Evolutionary conservation across 2,113 vertebrate genomes (phyloP).

Genomic region (Crotalus helleri): DNA sequence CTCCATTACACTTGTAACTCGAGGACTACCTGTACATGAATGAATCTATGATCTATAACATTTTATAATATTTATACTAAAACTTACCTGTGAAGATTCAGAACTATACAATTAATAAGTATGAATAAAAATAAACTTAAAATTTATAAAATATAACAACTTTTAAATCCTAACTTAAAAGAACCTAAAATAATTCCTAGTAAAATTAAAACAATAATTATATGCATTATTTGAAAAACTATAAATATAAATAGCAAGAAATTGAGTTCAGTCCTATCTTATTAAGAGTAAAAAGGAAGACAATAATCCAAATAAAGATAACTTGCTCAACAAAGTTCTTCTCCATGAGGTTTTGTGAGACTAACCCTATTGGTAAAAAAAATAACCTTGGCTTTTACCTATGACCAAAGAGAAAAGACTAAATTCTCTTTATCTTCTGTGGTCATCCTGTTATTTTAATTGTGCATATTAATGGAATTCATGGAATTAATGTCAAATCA

Average conservation of each 20-base stretch:
- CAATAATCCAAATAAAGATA: background rate
- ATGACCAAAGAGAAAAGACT: background rate
- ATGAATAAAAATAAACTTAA: background rate
- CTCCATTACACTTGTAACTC: too few relatives aligned
- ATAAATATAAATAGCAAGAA: background rate
- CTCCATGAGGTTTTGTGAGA: background rate
- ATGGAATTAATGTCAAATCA: background rate
- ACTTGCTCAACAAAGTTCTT: background rate
- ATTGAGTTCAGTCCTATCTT: background rate
- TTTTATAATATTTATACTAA: background rate
- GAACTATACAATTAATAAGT: background rate
- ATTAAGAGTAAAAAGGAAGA: background rate
- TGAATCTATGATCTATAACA: background rate
- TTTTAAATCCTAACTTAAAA: background rate
- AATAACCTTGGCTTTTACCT: background rate
- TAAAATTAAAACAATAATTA: background rate
- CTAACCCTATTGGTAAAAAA: background rate
- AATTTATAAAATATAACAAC: background rate
- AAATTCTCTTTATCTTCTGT: background rate
- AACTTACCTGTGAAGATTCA: background rate
- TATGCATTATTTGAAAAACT: background rate
- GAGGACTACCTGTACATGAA: background rate
- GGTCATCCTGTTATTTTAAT: background rate
- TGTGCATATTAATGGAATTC: background rate
- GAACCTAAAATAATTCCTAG: background rate